phyloP scores from a whole-genome alignment of 1,140 invertebrate genomes.

The Aphidius gifuensis region DNA sequence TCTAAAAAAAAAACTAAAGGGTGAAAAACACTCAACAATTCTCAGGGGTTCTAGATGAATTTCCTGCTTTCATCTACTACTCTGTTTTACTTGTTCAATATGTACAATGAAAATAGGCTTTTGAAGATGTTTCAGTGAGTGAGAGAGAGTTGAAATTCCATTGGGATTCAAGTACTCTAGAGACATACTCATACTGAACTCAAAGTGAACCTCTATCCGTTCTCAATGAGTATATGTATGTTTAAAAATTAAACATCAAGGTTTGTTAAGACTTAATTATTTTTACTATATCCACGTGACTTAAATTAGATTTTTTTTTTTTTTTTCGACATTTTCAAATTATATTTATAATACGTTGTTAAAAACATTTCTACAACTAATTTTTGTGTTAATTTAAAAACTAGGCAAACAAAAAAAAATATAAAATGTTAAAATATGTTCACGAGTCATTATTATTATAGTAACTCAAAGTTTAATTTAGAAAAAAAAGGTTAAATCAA shows the following conservation, averaged over 20 bases:
- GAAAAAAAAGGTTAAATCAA: no score
- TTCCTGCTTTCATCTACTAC: background rate
- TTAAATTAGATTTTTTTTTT: background rate
- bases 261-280: background rate
- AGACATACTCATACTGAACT: background rate
- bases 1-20: background rate
- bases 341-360: no score
- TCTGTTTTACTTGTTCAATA: conserved; percentile 1
- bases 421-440: no score
- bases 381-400: no score
- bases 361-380: no score
- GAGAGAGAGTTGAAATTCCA: no score
- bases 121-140: background rate
- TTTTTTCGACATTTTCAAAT: no score
- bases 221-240: background rate
- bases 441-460: no score
- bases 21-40: background rate
- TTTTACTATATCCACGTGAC: background rate
- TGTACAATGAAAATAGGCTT: background rate
- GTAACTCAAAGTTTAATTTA: no score
- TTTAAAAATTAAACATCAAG: background rate
- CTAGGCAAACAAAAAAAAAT: no score
- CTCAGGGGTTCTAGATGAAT: background rate
- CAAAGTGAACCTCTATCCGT: conserved; percentile 2
- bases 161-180: background rate